A percentile compares a stretch with the other conserved stretches of the same genome.
phyloP scores from a whole-genome alignment of 2,888 invertebrate species.

The Coecobrya sp. region DNA sequence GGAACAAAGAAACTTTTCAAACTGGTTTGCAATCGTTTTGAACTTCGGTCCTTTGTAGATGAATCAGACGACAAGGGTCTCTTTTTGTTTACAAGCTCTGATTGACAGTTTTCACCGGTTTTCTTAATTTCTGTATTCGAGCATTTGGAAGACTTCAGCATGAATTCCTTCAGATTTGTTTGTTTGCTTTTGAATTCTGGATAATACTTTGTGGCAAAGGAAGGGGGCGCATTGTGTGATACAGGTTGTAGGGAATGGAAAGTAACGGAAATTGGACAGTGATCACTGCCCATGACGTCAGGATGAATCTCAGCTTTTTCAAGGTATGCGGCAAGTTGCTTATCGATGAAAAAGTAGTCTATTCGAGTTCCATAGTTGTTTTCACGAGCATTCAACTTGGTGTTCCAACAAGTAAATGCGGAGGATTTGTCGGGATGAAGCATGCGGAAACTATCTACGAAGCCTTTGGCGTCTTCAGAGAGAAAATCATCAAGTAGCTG shows the following conservation, averaged over 20 bases:
- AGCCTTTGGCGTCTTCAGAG: conserved; percentile 3
- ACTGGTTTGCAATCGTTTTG: conserved; percentile 72
- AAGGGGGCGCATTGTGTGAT: conserved; percentile 33
- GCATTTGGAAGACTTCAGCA: conserved; percentile 17
- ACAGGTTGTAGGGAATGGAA: conserved; percentile 77
- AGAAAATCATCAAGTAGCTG: conserved; percentile 74
- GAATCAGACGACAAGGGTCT: conserved; percentile 5
- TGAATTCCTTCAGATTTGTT: conserved; percentile 70
- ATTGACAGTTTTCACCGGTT: neutral
- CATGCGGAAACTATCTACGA: conserved; percentile 81
- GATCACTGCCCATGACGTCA: conserved; percentile 83
- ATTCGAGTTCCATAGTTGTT: conserved; percentile 85
- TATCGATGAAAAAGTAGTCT: conserved; percentile 83
- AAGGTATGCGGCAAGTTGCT: conserved; percentile 76
- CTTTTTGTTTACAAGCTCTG: neutral
- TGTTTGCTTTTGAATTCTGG: conserved; percentile 81
- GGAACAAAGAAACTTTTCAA: conserved; percentile 64
- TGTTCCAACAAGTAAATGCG: conserved; percentile 84
- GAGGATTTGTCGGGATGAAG: conserved; percentile 73
- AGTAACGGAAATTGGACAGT: conserved; percentile 84
- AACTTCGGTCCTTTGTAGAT: neutral
- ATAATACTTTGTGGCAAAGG: conserved; percentile 80
- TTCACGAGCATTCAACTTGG: conserved; percentile 80
- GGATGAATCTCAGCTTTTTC: conserved; percentile 80
- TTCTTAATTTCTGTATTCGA: neutral